A percentile compares a stretch with the other conserved stretches of the same genome.
phyloP scores from a whole-genome alignment of 2,888 invertebrate species.

The Ditylenchus weischeri region DNA sequence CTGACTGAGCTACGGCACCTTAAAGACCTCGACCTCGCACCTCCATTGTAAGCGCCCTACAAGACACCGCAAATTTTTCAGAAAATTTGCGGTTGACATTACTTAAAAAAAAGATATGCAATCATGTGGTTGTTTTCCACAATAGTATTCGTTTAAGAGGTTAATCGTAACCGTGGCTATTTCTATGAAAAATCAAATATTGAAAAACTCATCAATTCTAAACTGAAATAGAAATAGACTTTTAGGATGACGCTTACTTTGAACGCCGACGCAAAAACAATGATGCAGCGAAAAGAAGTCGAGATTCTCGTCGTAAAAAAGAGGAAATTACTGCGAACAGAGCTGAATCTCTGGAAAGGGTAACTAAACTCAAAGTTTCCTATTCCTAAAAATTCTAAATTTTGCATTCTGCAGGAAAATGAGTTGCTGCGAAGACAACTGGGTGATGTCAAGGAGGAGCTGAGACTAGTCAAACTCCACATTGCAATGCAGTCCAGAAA shows the following conservation, averaged over 20 bases:
- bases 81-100: no score
- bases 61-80: no score
- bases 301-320: slow-evolving; percentile 81
- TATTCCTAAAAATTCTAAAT: not conserved
- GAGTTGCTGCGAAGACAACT: not conserved
- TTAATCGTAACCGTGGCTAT: no score
- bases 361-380: no score
- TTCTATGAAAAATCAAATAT: no score
- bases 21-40: no score
- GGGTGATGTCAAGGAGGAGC: not conserved
- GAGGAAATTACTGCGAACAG: slow-evolving; percentile 86
- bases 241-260: slow-evolving; percentile 69
- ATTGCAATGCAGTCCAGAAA: not conserved
- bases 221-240: not conserved
- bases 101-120: no score
- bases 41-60: no score
- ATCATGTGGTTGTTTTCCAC: no score
- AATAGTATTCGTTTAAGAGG: no score
- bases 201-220: no score
- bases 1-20: no score
- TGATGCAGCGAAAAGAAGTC: slow-evolving; percentile 86
- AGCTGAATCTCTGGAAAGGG: slow-evolving; percentile 79
- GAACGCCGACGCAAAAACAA: slow-evolving; percentile 86
- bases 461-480: not conserved
- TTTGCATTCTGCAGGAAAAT: slow-evolving; percentile 5